Percentiles rank a stretch among this genome's conserved stretches.
These are phyloP conservation scores for Theocolax elegans DNA, from an alignment of 1,140 invertebrate genomes.

Conservation along the genomic window DNA sequence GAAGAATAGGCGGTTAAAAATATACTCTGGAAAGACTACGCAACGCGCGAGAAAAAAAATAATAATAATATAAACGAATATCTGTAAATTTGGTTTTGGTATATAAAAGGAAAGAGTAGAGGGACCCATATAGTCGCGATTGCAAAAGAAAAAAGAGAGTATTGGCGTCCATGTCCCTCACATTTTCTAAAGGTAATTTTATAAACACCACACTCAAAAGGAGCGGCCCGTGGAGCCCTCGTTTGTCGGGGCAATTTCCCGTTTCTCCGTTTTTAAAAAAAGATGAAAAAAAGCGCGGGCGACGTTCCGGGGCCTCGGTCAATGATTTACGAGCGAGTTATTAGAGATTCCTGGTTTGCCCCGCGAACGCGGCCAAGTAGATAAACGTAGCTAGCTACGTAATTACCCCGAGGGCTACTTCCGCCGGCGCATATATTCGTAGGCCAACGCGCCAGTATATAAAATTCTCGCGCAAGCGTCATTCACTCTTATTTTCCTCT, in stretches of 20 bases:
- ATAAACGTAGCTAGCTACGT: conserved; percentile 26
- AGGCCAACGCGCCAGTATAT: background rate
- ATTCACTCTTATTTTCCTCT: background rate
- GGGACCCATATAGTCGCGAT: too few species aligned
- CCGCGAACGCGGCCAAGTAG: conserved; percentile 16
- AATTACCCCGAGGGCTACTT: conserved; percentile 29
- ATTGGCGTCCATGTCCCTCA: too few species aligned
- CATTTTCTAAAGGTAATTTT: too few species aligned
- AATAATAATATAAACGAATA: too few species aligned
- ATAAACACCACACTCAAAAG: conserved; percentile 8
- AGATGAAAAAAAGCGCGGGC: conserved; percentile 9
- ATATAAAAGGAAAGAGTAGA: too few species aligned
- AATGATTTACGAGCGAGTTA: conserved; percentile 27
- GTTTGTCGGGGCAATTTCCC: conserved; percentile 41
- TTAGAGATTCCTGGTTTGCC: conserved; percentile 25
- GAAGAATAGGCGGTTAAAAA: too few species aligned
- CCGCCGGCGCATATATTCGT: conserved; percentile 21
- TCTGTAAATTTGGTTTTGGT: too few species aligned
- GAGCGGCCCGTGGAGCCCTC: background rate
- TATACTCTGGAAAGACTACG: too few species aligned
- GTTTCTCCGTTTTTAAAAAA: conserved; percentile 7
- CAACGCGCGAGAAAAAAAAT: too few species aligned
- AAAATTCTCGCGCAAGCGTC: conserved; percentile 2
- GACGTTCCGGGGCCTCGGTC: conserved; percentile 30
- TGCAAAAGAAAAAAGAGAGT: too few species aligned